These are phyloP conservation scores for Akabosia matsudoensis DNA, from an alignment of 1,140 invertebrate species.

Conservation along the genomic window DNA sequence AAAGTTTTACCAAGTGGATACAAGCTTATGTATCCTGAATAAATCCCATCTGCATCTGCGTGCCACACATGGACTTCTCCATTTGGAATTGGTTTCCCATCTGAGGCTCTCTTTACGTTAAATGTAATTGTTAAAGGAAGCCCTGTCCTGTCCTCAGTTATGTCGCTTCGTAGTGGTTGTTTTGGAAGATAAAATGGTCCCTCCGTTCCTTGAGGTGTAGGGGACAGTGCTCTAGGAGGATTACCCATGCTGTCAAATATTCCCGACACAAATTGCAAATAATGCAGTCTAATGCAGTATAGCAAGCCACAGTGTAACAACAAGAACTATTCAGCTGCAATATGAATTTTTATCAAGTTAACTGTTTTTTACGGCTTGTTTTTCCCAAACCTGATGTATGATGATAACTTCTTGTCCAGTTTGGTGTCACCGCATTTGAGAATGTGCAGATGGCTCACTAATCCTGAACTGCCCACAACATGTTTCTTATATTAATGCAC, in stretches of 20 bases:
- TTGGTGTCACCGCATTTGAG: too few species aligned
- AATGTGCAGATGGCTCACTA: too few species aligned
- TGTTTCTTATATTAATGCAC: too few species aligned
- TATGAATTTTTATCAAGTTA: too few species aligned
- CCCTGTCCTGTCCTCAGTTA: conserved; percentile 19
- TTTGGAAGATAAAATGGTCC: conserved; percentile 28
- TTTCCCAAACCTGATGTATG: too few species aligned
- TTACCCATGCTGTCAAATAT: neutral
- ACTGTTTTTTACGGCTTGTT: too few species aligned
- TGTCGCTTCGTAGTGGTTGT: conserved; percentile 25
- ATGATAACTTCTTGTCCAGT: too few species aligned
- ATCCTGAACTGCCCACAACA: too few species aligned
- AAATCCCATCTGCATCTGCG: conserved; percentile 27
- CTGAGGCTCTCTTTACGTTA: conserved; percentile 5
- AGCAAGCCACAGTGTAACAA: neutral
- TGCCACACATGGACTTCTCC: conserved; percentile 32
- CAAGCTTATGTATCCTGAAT: conserved; percentile 25
- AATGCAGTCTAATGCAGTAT: too few species aligned
- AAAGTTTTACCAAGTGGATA: conserved; percentile 20
- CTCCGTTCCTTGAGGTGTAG: conserved; percentile 19
- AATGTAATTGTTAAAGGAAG: conserved; percentile 19
- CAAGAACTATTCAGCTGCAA: neutral
- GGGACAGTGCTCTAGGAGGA: neutral
- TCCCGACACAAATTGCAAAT: neutral
- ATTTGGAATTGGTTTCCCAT: conserved; percentile 13